Evolutionary conservation across 2,113 vertebrate genomes (phyloP).

Genomic region (Campylomormyrus tamandua): DNA sequence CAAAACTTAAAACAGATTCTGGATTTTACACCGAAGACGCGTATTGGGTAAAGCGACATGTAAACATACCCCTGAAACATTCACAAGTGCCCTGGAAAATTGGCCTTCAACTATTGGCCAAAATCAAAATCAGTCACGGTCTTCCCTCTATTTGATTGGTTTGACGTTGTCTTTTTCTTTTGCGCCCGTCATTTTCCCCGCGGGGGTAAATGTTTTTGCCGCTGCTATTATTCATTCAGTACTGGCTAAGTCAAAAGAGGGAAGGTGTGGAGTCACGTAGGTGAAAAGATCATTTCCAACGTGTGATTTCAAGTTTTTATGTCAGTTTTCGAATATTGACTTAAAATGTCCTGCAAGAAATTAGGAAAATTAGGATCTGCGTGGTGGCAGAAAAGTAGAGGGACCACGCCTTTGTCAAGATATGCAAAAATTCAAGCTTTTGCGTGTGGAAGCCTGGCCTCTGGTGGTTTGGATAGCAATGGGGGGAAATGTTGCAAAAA

Average conservation of each 20-base stretch:
- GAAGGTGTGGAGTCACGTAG: background rate
- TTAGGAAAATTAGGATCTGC: slow-evolving; percentile 17
- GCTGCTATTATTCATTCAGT: background rate
- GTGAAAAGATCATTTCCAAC: background rate
- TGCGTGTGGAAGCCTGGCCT: slow-evolving; percentile 25
- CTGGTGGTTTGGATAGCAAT: slow-evolving; percentile 22
- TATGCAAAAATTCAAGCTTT: slow-evolving; percentile 22
- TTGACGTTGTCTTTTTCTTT: background rate
- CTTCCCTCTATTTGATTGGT: slow-evolving; percentile 24
- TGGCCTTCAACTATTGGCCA: slow-evolving; percentile 19
- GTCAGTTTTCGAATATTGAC: background rate
- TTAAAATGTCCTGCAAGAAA: slow-evolving; percentile 31
- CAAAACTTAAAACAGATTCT: background rate
- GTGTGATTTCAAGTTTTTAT: slow-evolving; percentile 17
- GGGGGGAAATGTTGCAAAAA: slow-evolving; percentile 22
- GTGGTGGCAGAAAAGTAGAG: slow-evolving; percentile 27
- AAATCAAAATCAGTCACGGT: background rate
- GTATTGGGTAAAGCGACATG: slow-evolving; percentile 33
- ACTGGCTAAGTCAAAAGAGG: background rate
- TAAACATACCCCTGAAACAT: slow-evolving; percentile 14
- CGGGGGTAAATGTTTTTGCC: slow-evolving; percentile 13
- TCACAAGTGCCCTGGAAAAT: background rate
- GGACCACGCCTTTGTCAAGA: background rate
- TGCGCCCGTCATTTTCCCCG: background rate
- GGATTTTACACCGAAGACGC: background rate